These are phyloP conservation scores for Lepidurus packardi DNA, from an alignment of 1,140 invertebrate genomes.

Conservation along the genomic window DNA sequence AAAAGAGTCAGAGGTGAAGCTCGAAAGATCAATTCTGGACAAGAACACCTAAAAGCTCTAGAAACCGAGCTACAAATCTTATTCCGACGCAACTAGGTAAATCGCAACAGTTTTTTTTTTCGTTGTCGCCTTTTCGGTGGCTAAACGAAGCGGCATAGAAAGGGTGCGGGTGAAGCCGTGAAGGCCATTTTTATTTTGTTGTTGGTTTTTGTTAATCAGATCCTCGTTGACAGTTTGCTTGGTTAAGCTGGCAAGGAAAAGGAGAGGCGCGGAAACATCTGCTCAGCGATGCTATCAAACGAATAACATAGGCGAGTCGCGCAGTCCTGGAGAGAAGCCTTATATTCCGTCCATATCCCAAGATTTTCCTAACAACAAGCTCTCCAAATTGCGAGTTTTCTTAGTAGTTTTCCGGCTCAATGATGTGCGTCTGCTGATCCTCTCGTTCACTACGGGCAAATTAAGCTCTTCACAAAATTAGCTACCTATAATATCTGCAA, in stretches of 20 bases:
- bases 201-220: slow-evolving; percentile 19
- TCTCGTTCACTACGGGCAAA: background rate
- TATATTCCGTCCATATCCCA: background rate
- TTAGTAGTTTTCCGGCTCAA: background rate
- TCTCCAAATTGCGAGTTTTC: background rate
- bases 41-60: background rate
- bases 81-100: background rate
- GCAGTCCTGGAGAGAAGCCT: background rate
- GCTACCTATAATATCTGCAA: background rate
- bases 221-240: slow-evolving; percentile 18
- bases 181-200: slow-evolving; percentile 18
- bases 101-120: background rate
- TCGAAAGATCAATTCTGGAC: background rate
- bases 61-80: background rate
- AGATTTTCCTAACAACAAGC: background rate
- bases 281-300: slow-evolving; percentile 21
- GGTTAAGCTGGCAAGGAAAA: slow-evolving; percentile 21
- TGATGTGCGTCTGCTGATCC: background rate
- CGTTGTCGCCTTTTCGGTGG: background rate
- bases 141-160: background rate
- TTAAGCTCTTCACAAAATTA: background rate
- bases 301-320: slow-evolving; percentile 9
- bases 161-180: background rate
- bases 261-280: slow-evolving; percentile 17
- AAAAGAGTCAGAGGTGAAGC: slow-evolving; percentile 17